phyloP scores from a whole-genome alignment of 2,797 vertebrate genomes.

The Phalanger gymnotis region DNA sequence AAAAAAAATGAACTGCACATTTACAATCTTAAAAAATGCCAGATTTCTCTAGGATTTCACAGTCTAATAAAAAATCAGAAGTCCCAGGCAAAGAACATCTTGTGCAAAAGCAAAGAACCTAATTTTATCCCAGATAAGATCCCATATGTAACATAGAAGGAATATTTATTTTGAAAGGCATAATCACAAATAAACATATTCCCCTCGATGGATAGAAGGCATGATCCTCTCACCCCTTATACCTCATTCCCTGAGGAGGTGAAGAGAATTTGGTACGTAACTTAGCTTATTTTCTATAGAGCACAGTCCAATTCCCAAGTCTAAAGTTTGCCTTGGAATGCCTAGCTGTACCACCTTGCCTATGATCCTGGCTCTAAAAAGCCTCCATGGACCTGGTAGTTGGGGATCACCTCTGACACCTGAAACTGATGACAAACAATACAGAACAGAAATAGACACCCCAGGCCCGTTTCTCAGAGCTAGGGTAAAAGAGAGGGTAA shows the following conservation, averaged over 20 bases:
- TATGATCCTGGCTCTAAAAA: not conserved
- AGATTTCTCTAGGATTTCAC: not conserved
- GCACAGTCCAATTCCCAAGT: not conserved
- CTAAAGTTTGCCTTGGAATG: not conserved
- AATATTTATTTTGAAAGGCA: not conserved
- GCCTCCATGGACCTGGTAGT: not conserved
- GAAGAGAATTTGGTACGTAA: not conserved
- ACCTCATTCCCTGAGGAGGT: not conserved
- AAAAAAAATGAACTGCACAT: not conserved
- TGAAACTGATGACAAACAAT: not conserved
- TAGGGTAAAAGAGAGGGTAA: not conserved
- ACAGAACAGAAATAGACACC: not conserved
- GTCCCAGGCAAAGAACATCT: too few species aligned
- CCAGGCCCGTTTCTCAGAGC: not conserved
- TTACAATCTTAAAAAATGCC: not conserved
- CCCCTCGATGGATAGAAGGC: not conserved
- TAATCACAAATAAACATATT: not conserved
- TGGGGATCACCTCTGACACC: not conserved
- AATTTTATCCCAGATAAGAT: too few species aligned
- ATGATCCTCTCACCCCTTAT: not conserved
- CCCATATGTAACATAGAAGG: too few species aligned
- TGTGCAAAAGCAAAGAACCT: too few species aligned
- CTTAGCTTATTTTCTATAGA: not conserved
- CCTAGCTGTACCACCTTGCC: not conserved
- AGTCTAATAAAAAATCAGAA: not conserved